Evolutionary conservation across 1,140 invertebrate genomes (phyloP).

Genomic region (Drosophila insularis): DNA sequence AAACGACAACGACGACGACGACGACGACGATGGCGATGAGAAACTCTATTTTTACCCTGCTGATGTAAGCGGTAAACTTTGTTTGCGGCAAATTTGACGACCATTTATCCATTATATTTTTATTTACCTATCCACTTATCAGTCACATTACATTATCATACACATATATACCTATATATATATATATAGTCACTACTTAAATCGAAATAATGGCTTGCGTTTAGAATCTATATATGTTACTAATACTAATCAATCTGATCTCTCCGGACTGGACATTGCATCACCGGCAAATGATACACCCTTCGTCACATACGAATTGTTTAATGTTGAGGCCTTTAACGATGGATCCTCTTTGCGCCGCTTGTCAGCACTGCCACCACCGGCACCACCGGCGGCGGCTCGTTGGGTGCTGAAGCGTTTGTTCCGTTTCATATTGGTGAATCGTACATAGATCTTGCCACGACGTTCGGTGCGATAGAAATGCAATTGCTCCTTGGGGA

Average conservation of each 20-base stretch:
- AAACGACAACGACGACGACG: conserved; percentile 11
- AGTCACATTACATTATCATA: conserved; percentile 10
- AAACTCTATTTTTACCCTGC: conserved; percentile 55
- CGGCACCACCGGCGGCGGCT: neutral
- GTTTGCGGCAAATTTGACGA: neutral
- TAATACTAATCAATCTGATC: conserved; percentile 54
- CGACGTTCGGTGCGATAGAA: conserved; percentile 74
- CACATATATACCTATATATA: neutral
- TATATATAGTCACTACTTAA: conserved; percentile 2
- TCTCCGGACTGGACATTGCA: conserved; percentile 54
- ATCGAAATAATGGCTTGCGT: conserved; percentile 6
- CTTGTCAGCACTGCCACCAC: conserved; percentile 42
- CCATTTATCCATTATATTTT: conserved; percentile 8
- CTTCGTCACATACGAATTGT: conserved; percentile 13
- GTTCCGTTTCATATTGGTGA: conserved; percentile 75
- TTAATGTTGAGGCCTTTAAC: neutral
- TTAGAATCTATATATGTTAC: conserved; percentile 1
- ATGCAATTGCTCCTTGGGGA: conserved; percentile 62
- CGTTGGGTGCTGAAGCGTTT: conserved; percentile 47
- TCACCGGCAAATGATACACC: conserved; percentile 34
- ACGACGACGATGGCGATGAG: neutral
- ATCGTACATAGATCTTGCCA: conserved; percentile 75
- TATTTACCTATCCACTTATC: conserved; percentile 12
- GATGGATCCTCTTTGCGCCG: conserved; percentile 38
- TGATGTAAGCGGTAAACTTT: conserved; percentile 56